Percentiles rank a stretch among this genome's conserved stretches.
Conservation (phyloP, 92 coral and sea anemone genomes). For the Epizoanthus rinbou region DNA sequence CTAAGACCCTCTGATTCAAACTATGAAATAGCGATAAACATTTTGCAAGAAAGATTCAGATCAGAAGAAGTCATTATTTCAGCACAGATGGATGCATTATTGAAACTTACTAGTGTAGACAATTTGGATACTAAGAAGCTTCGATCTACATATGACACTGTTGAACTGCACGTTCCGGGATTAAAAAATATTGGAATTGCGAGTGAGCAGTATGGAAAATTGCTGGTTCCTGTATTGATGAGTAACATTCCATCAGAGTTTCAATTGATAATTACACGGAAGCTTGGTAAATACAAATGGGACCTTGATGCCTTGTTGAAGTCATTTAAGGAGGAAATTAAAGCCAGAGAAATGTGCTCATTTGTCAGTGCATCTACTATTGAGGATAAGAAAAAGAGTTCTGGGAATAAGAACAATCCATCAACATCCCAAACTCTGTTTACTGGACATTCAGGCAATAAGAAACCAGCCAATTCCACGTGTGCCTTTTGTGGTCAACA, state of each 20-base stretch:
- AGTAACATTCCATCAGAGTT: constrained; percentile 29
- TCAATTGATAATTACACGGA: constrained; percentile 27
- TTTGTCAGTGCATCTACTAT: constrained; percentile 7
- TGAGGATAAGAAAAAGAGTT: constrained; percentile 19
- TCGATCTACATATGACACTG: constrained; percentile 26
- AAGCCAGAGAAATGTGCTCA: constrained; percentile 30
- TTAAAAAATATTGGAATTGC: constrained; percentile 16
- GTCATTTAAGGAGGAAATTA: constrained; percentile 36
- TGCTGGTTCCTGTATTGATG: constrained; percentile 48
- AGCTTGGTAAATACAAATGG: constrained; percentile 37
- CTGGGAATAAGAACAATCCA: not conserved
- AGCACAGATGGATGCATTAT: constrained; percentile 36
- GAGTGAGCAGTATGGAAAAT: constrained; percentile 45
- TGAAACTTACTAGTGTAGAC: constrained; percentile 21
- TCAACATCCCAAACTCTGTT: constrained; percentile 2
- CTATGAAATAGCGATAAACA: constrained; percentile 4
- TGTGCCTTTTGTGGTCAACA: not conserved
- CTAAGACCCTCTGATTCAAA: constrained; percentile 14
- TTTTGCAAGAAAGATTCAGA: constrained; percentile 35
- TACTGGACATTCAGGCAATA: not conserved
- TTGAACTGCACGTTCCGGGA: constrained; percentile 33
- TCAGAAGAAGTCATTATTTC: constrained; percentile 31
- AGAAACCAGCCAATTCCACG: not conserved
- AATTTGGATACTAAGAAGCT: constrained; percentile 1
- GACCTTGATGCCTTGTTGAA: constrained; percentile 6